Evolutionary conservation across 2,113 vertebrate genomes (phyloP), one percentile per base, ranked within the genome.

Genomic region (Jaculus jaculus): DNA sequence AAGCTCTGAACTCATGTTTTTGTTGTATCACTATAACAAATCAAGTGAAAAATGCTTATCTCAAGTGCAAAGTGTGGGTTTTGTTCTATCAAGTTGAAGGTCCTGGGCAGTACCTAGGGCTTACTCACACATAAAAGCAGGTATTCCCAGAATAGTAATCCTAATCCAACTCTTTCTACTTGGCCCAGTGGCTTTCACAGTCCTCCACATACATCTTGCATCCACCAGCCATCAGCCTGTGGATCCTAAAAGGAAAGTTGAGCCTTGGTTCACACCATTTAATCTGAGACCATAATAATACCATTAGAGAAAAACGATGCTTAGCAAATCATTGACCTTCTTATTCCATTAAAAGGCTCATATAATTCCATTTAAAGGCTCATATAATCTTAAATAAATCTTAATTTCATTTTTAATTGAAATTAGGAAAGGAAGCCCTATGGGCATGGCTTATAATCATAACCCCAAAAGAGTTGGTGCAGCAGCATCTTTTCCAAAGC

Each of bases 371-470:
- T 90, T 77, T 80, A 93, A 93, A 85, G 30, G 58, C 13, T 92
- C 65, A 83, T 75, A 83, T 13, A 89, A 92, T 92, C 60, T 94
- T 91, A 80, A 95, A 88, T 24, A 85, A 87, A 74, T 91, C 78
- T 94, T 96, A 79, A 91, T 93, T 92, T 93, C 60, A 82, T 79
- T 95, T 92, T 91, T 96, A 94, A 95, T 97, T 94, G 94, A 94
- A 94, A 92, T 51, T 37, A 42, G 37, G 37, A 79, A 20, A 89
- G 42, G 8, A 71, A 65, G 42, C 58, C 69, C 21, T 87, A 69
- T 51, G 42, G 88, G 23, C 65, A 63, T 18, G 34, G 24, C 51
- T 87, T 77, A 13, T 7, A 65, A 78, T 47, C 18, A 51, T 5
- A n/a, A 28, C 18, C n/a, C 54, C 88, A 95, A 78, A 34, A 0